Evolutionary conservation across 2,797 vertebrate genomes (phyloP), one percentile per base, ranked within the genome.

Genomic region (Threskiornis aethiopicus): DNA sequence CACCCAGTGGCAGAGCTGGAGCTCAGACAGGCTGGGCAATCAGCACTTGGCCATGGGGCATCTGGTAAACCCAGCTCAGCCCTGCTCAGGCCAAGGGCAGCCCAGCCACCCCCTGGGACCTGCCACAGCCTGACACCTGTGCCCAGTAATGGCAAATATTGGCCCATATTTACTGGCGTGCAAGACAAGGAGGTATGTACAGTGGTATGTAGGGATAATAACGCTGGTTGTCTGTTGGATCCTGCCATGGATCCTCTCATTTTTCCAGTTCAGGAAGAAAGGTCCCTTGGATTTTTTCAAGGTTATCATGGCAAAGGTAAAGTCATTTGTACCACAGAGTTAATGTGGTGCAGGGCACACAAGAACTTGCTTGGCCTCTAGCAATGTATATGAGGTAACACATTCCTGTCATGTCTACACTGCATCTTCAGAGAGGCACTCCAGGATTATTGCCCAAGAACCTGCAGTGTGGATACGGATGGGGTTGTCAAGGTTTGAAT

Each of bases 1-100:
- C 0, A 4, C 6, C 9, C 42, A 54, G 19, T 2, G 3, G 7
- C 25, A 49, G 33, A 59, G 11, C 5, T 61, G 57, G 22, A 39
- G 28, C 25, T 66, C 52, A 58, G 47, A 15, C 15, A 55, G 13
- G 5, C 11, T 59, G 49, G 16, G 4, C 49, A 39, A 33, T 9
- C 11, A 25, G 16, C 16, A 52, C 9, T 24, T 0, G 1, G 19
- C 28, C 33, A n/a, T 0, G 0, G 11, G 20, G 17, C 3, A 0
- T 10, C 28, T 31, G 21, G 17, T 25, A 26, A 65, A 3, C 11
- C 18, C 46, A 61, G 1, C 13, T 35, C 37, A 55, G 46, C 21
- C 35, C 42, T 0, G 0, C 24, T 9, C 13, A 24, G 33, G 16
- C 6, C 37, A 49, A 55, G 16, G 10, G 22, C 26, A 62, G 51